Percentiles rank a stretch among this genome's conserved stretches.
These are phyloP conservation scores for Drosophila atroscutellata DNA, from an alignment of 2,888 invertebrate genomes.

Conservation along the genomic window DNA sequence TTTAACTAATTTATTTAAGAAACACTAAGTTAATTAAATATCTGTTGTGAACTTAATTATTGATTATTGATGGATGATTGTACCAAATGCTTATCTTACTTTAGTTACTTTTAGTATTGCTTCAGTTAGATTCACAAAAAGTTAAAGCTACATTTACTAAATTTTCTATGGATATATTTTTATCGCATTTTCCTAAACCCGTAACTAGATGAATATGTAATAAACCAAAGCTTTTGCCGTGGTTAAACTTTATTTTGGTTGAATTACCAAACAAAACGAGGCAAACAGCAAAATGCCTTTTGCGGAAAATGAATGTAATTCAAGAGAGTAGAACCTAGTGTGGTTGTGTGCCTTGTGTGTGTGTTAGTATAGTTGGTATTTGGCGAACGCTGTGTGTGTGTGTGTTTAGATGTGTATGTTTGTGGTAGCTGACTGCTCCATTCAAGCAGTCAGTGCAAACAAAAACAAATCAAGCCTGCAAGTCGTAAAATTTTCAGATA, in stretches of 20 bases:
- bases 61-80: background rate
- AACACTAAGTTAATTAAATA: background rate
- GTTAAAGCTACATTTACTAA: background rate
- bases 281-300: slow-evolving; percentile 17
- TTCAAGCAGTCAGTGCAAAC: slow-evolving; percentile 23
- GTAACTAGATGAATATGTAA: background rate
- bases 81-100: background rate
- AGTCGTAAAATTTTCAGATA: slow-evolving; percentile 23
- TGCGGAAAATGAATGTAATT: slow-evolving; percentile 19
- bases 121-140: background rate
- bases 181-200: background rate
- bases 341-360: background rate
- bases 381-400: slow-evolving; percentile 3
- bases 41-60: background rate
- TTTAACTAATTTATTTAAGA: background rate
- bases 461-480: slow-evolving; percentile 40
- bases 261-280: slow-evolving; percentile 5
- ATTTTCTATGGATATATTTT: background rate
- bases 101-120: background rate
- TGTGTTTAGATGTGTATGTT: background rate
- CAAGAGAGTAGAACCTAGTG: background rate
- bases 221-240: background rate
- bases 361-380: slow-evolving; percentile 13
- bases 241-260: slow-evolving; percentile 4
- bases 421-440: slow-evolving; percentile 3